phyloP scores from a whole-genome alignment of 2,797 vertebrate species.

The Hozukius guyotensis region DNA sequence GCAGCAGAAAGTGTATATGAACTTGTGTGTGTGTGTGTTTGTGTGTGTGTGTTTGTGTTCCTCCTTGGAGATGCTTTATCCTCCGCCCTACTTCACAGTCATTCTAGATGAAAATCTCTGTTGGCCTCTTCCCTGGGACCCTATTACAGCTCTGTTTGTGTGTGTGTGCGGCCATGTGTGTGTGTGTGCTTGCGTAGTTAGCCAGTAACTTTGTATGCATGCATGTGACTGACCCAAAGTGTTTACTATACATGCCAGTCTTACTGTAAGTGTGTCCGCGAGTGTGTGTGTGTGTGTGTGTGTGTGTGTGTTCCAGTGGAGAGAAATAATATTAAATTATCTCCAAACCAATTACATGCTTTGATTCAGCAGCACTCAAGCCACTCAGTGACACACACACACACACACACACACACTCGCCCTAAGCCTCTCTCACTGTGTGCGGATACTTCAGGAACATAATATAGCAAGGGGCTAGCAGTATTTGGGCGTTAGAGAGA shows the following conservation, averaged over 20 bases:
- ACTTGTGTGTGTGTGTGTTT: conserved; percentile 51
- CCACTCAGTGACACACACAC: conserved; percentile 2
- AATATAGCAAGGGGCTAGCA: conserved; percentile 3
- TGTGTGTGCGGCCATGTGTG: conserved; percentile 2
- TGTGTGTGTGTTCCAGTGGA: not conserved
- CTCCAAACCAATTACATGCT: conserved; percentile 45
- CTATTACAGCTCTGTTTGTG: conserved; percentile 47
- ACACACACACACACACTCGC: conserved; percentile 9
- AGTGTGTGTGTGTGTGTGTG: not conserved
- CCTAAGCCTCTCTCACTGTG: not conserved
- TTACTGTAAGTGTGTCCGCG: not conserved
- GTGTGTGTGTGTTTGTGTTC: conserved; percentile 45
- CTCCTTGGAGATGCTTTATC: conserved; percentile 78
- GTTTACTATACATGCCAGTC: not conserved
- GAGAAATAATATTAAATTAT: conserved; percentile 35
- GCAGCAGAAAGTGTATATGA: conserved; percentile 51
- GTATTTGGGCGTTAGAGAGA: conserved; percentile 32
- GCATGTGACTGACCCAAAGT: not conserved
- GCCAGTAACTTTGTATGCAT: conserved; percentile 4
- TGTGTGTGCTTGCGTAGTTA: not conserved
- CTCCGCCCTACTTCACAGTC: conserved; percentile 78
- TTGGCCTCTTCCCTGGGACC: conserved; percentile 52
- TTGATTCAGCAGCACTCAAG: conserved; percentile 25
- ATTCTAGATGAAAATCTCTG: conserved; percentile 62
- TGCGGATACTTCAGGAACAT: conserved; percentile 14